These are phyloP conservation scores for Cynodonichthys magdalenae DNA, from an alignment of 2,797 vertebrate species.

Conservation along the genomic window DNA sequence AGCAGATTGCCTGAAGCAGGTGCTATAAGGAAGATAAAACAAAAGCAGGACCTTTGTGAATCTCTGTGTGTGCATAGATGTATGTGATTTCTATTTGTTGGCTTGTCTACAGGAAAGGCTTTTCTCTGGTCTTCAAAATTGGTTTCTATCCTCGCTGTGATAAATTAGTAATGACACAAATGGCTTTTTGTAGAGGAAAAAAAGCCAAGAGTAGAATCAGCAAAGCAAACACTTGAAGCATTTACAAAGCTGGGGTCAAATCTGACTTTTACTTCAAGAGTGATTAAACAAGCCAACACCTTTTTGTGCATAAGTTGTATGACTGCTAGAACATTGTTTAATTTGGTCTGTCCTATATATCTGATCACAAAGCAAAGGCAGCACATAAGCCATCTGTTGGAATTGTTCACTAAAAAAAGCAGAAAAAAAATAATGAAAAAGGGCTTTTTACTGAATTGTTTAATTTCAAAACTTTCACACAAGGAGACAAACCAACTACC, in stretches of 20 bases:
- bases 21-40: constrained; percentile 92
- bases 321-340: constrained; percentile 63
- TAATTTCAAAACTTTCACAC: constrained; percentile 45
- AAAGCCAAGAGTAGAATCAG: constrained; percentile 37
- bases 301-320: constrained; percentile 53
- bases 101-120: constrained; percentile 22
- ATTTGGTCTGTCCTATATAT: constrained; percentile 64
- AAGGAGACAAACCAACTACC: constrained; percentile 50
- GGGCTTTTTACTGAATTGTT: constrained; percentile 25
- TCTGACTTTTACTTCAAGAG: constrained; percentile 78
- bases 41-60: constrained; percentile 78
- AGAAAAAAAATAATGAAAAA: constrained; percentile 22
- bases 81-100: constrained; percentile 56
- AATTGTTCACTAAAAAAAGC: constrained; percentile 57
- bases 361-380: constrained; percentile 64
- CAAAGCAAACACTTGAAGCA: constrained; percentile 35
- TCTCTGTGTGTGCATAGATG: constrained; percentile 40
- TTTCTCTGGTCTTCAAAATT: constrained; percentile 71
- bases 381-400: constrained; percentile 57
- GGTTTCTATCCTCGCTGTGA: constrained; percentile 56
- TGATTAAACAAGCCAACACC: constrained; percentile 76
- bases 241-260: constrained; percentile 70
- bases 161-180: constrained; percentile 78
- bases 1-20: constrained; percentile 96
- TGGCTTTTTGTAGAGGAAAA: constrained; percentile 34